These are phyloP conservation scores for Chrysolina oricalcia DNA, from an alignment of 2,888 invertebrate genomes.

Conservation along the genomic window DNA sequence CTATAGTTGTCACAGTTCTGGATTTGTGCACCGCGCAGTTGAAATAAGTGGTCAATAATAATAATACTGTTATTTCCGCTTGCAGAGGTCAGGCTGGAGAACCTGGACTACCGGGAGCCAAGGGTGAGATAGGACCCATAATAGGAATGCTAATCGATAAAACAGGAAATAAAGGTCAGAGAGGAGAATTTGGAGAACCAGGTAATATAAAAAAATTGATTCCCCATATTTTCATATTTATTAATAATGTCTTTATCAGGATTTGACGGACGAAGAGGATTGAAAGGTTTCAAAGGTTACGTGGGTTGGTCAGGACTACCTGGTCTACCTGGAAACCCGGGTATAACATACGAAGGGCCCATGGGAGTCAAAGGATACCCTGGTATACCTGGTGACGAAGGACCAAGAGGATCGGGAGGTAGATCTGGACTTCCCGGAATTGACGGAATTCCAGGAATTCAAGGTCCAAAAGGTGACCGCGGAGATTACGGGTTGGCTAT, in stretches of 20 bases:
- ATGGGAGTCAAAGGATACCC: conserved; percentile 80
- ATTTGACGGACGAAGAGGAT: conserved; percentile 68
- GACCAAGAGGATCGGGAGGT: conserved; percentile 76
- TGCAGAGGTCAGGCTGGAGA: conserved; percentile 52
- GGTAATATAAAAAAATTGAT: conserved; percentile 57
- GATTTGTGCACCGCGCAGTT: too few species aligned
- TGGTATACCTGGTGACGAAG: conserved; percentile 80
- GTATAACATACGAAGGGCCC: conserved; percentile 72
- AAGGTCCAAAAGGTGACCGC: conserved; percentile 73
- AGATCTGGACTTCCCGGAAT: conserved; percentile 63
- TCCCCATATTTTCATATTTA: background rate
- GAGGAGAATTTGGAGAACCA: conserved; percentile 71
- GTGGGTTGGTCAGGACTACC: conserved; percentile 73
- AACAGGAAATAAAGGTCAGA: conserved; percentile 69
- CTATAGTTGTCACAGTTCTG: too few species aligned
- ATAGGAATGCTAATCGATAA: conserved; percentile 47
- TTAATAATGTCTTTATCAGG: conserved; percentile 65
- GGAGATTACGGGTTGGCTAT: conserved; percentile 76
- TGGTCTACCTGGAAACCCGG: conserved; percentile 71
- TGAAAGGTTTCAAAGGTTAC: conserved; percentile 76
- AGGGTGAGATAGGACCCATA: conserved; percentile 57
- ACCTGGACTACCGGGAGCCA: conserved; percentile 53
- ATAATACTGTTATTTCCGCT: conserved; percentile 16
- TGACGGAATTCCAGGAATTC: conserved; percentile 62
- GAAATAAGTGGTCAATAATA: too few species aligned